Evolutionary conservation across 2,888 invertebrate genomes (phyloP).

Genomic region (Ormyrus labotus): DNA sequence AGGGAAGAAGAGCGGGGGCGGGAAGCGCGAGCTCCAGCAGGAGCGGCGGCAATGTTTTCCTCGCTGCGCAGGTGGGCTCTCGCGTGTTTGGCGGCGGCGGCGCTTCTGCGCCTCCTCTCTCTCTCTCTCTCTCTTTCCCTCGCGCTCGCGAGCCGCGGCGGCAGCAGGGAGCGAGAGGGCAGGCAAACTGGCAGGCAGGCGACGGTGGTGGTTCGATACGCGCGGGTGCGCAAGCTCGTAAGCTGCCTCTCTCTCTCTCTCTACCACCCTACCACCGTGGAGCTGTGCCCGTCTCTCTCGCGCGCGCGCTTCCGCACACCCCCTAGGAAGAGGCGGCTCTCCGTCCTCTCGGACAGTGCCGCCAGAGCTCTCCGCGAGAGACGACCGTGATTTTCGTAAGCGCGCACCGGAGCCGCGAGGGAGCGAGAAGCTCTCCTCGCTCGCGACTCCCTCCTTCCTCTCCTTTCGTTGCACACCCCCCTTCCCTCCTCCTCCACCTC

Average conservation of each 20-base stretch:
- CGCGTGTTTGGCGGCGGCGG: constrained; percentile 31
- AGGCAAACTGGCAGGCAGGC: constrained; percentile 14
- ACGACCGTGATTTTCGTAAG: constrained; percentile 71
- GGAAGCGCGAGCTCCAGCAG: neutral
- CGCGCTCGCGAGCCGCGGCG: neutral
- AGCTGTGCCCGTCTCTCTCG: neutral
- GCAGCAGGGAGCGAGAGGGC: constrained; percentile 17
- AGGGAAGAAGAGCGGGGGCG: neutral
- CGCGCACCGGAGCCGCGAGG: constrained; percentile 44
- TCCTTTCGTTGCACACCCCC: neutral
- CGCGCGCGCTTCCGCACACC: constrained; percentile 17
- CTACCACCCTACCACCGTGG: neutral
- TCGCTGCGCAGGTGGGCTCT: constrained; percentile 27
- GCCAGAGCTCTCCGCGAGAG: constrained; percentile 73
- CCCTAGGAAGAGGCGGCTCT: constrained; percentile 33
- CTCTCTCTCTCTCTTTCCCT: neutral
- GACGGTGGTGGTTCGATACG: constrained; percentile 66
- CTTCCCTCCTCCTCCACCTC: too few relatives aligned
- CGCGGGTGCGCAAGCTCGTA: constrained; percentile 67
- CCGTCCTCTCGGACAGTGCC: constrained; percentile 68
- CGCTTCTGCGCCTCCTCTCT: neutral
- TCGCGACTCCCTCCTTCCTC: neutral
- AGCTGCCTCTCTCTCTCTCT: constrained; percentile 50
- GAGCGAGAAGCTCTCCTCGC: constrained; percentile 29
- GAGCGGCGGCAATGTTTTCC: neutral